Evolutionary conservation across 1,140 invertebrate species (phyloP).

Genomic region (Colletes gigas): DNA sequence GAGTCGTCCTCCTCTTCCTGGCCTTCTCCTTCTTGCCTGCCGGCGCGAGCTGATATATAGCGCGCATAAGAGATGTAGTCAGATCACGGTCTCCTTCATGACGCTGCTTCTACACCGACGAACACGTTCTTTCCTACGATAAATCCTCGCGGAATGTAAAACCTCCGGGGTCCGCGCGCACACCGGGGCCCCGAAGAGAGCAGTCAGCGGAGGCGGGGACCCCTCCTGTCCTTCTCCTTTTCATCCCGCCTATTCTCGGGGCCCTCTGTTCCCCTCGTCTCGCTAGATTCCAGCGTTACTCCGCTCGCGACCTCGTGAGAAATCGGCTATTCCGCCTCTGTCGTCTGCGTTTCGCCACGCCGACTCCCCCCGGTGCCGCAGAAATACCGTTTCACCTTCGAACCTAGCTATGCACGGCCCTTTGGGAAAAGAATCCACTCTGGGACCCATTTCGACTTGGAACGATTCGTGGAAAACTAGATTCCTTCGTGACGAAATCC

Average conservation of each 20-base stretch:
- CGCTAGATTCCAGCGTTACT: constrained; percentile 21
- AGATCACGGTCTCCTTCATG: constrained; percentile 74
- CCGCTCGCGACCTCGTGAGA: constrained; percentile 42
- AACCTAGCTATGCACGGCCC: no score
- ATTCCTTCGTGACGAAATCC: no score
- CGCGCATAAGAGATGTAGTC: constrained; percentile 73
- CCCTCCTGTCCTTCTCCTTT: constrained; percentile 1
- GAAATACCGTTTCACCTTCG: not conserved
- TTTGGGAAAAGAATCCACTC: no score
- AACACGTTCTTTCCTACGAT: constrained; percentile 77
- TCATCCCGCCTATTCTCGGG: constrained; percentile 9
- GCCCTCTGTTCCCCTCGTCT: constrained; percentile 10
- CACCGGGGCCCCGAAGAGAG: constrained; percentile 23
- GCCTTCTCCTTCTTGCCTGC: constrained; percentile 50
- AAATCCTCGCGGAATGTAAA: constrained; percentile 74
- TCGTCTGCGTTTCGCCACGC: not conserved
- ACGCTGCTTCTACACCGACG: constrained; percentile 72
- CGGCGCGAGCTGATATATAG: constrained; percentile 71
- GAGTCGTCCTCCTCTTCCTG: constrained; percentile 42
- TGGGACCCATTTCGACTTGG: no score
- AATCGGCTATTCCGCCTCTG: constrained; percentile 31
- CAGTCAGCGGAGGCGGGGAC: constrained; percentile 16
- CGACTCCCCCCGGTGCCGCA: not conserved
- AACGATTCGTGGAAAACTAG: no score
- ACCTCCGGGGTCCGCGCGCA: constrained; percentile 52